phyloP scores from a whole-genome alignment of 2,888 invertebrate genomes.

The Busseola fusca region DNA sequence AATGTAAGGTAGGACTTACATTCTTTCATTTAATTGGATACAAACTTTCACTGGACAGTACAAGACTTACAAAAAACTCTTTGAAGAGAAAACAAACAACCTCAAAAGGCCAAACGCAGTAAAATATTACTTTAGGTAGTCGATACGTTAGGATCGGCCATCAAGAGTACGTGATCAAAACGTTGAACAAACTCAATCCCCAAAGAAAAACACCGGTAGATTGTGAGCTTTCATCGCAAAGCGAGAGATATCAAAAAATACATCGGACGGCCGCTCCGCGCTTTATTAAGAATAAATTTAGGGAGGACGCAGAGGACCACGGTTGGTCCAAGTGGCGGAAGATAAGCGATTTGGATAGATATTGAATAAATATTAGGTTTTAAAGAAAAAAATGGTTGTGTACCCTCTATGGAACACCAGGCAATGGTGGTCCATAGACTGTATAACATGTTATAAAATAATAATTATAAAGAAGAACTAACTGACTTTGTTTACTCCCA shows the following conservation, averaged over 20 bases:
- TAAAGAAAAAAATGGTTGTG: neutral
- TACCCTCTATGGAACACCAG: neutral
- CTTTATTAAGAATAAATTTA: slow-evolving; percentile 89
- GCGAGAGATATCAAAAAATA: slow-evolving; percentile 87
- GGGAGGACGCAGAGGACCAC: slow-evolving; percentile 73
- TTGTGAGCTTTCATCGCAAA: slow-evolving; percentile 79
- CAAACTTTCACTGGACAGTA: neutral
- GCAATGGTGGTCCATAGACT: neutral
- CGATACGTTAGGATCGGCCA: slow-evolving; percentile 50
- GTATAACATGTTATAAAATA: neutral
- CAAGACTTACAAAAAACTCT: neutral
- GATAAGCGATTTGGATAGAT: slow-evolving; percentile 24
- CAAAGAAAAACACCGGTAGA: slow-evolving; percentile 78
- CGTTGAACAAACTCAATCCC: slow-evolving; percentile 68
- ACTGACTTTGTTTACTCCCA: neutral
- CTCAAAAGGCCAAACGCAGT: slow-evolving; percentile 45
- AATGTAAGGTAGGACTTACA: too few species aligned
- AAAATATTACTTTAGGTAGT: slow-evolving; percentile 49
- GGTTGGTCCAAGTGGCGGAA: slow-evolving; percentile 56
- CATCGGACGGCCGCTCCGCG: slow-evolving; percentile 82
- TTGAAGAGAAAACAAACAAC: slow-evolving; percentile 46
- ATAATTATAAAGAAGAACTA: neutral
- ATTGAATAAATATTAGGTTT: neutral
- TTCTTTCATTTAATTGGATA: neutral
- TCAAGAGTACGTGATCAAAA: slow-evolving; percentile 66